phyloP scores from a whole-genome alignment of 1,140 invertebrate species.

The Marisa cornuarietis region DNA sequence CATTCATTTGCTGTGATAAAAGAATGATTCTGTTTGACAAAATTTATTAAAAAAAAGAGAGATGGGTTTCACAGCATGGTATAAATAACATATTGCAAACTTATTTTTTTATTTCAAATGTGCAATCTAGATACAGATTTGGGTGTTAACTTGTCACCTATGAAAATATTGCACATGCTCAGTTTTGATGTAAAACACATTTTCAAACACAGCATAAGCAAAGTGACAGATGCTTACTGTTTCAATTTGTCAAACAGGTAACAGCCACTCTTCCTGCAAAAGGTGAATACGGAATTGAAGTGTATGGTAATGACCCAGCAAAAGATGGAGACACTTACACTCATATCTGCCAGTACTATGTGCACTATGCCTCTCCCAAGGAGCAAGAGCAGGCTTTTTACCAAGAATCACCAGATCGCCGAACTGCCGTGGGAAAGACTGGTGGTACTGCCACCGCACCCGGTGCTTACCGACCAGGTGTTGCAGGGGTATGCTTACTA shows the following conservation, averaged over 20 bases:
- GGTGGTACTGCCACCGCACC: slow-evolving; percentile 25
- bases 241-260: slow-evolving; percentile 28
- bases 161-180: no score
- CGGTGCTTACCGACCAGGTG: slow-evolving; percentile 43
- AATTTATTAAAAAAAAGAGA: no score
- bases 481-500: slow-evolving; percentile 37
- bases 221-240: neutral
- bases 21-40: no score
- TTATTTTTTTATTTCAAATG: no score
- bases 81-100: no score
- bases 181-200: no score
- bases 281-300: slow-evolving; percentile 66
- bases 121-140: no score
- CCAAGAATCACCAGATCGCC: slow-evolving; percentile 52
- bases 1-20: no score
- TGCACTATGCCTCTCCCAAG: slow-evolving; percentile 55
- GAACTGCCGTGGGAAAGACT: slow-evolving; percentile 21
- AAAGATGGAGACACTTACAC: slow-evolving; percentile 66
- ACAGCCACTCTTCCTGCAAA: slow-evolving; percentile 49
- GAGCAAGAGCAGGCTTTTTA: slow-evolving; percentile 58
- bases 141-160: no score
- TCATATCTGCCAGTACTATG: slow-evolving; percentile 65
- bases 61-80: no score
- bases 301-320: slow-evolving; percentile 65
- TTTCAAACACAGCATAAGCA: no score